Percentiles rank a stretch among this genome's conserved stretches.
These are phyloP conservation scores for Barbus barbus DNA, from an alignment of 2,113 vertebrate genomes.

Conservation along the genomic window DNA sequence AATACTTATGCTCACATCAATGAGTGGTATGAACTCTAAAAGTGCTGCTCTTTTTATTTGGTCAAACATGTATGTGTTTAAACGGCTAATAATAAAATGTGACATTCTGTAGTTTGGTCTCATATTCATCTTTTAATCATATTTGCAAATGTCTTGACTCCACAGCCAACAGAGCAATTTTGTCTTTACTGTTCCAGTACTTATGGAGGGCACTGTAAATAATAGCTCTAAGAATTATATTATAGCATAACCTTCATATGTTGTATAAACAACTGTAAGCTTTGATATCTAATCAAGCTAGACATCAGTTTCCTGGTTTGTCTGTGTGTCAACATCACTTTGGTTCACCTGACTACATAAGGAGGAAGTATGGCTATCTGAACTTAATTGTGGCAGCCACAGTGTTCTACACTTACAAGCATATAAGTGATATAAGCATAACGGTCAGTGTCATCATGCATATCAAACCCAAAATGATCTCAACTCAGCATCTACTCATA, in stretches of 20 bases:
- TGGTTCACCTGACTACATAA: neutral
- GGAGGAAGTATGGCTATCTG: neutral
- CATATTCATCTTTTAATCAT: no score
- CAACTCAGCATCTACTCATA: neutral
- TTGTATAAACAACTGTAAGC: neutral
- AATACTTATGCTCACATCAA: no score
- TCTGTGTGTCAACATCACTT: neutral
- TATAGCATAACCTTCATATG: neutral
- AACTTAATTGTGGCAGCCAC: neutral
- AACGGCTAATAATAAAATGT: no score
- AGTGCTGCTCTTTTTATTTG: no score
- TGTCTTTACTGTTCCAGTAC: no score
- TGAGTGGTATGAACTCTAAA: no score
- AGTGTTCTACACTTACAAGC: neutral
- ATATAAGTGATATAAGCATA: neutral
- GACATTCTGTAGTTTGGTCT: no score
- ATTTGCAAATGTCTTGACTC: no score
- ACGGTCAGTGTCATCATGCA: neutral
- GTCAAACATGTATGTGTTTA: no score
- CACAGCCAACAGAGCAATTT: no score
- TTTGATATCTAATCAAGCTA: neutral
- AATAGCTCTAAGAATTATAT: neutral
- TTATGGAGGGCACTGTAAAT: no score
- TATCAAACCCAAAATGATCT: neutral
- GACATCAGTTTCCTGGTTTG: constrained; percentile 18